These are phyloP conservation scores for Tenodera sinensis DNA, from an alignment of 2,888 invertebrate genomes.

Conservation along the genomic window DNA sequence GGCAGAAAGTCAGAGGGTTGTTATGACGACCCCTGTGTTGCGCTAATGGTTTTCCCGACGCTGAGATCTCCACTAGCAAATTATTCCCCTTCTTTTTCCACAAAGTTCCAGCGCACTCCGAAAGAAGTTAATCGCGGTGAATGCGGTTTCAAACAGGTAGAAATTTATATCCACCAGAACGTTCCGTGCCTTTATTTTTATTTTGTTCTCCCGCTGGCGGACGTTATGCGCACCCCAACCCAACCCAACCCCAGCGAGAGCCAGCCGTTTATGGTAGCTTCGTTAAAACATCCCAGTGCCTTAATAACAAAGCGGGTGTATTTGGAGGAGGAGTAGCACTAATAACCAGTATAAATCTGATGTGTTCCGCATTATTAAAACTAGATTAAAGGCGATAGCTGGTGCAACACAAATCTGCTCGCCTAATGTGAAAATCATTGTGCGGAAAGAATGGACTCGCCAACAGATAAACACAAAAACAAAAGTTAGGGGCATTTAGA, in stretches of 20 bases:
- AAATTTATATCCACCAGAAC: neutral
- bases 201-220: neutral
- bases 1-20: neutral
- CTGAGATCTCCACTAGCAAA: neutral
- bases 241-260: no score
- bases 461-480: no score
- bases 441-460: no score
- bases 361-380: neutral
- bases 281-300: neutral
- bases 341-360: neutral
- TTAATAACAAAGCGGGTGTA: neutral
- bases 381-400: neutral
- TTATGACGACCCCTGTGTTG: neutral
- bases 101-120: neutral
- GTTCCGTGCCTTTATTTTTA: neutral
- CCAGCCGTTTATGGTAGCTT: neutral
- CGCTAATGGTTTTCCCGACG: neutral
- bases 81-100: neutral
- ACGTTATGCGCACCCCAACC: neutral
- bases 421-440: neutral
- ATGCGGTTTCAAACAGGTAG: neutral
- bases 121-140: neutral
- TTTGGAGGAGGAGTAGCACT: neutral
- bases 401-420: neutral
- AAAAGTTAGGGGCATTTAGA: no score